phyloP scores from a whole-genome alignment of 30 jellyfish, hydroid and myxozoan genomes.

The Morbakka virulenta region DNA sequence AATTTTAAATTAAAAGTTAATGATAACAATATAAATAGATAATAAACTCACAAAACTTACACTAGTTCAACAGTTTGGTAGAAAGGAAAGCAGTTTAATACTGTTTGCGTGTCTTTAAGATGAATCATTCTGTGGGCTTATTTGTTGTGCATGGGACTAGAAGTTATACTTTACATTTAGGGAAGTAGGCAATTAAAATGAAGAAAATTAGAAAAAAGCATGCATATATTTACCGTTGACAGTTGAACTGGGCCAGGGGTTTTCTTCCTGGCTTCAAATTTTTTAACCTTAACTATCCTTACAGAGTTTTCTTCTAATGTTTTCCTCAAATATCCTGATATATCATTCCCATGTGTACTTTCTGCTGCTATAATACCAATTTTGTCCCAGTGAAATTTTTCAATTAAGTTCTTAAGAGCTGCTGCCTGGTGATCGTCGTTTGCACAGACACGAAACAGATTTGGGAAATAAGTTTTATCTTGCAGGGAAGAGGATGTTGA shows the following conservation, averaged over 20 bases:
- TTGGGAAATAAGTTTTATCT: constrained; percentile 64
- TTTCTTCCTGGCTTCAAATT: constrained; percentile 22
- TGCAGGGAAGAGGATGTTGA: constrained; percentile 72
- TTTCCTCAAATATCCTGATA: constrained; percentile 24
- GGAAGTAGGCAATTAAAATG: background rate
- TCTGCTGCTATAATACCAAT: constrained; percentile 82
- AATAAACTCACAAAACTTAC: too few relatives aligned
- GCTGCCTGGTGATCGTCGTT: constrained; percentile 57
- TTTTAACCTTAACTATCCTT: constrained; percentile 30
- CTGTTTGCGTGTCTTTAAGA: too few relatives aligned
- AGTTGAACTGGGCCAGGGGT: background rate
- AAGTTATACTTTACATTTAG: background rate
- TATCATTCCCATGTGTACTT: constrained; percentile 64
- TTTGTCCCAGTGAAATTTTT: constrained; percentile 73
- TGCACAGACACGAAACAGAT: constrained; percentile 84
- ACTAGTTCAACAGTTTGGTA: too few relatives aligned
- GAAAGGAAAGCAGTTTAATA: too few relatives aligned
- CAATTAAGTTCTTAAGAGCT: constrained; percentile 68
- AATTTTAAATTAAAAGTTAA: too few relatives aligned
- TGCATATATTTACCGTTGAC: constrained; percentile 2
- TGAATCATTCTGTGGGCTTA: too few relatives aligned
- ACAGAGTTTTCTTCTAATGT: constrained; percentile 19
- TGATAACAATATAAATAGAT: too few relatives aligned
- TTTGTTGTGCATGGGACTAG: background rate
- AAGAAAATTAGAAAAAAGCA: background rate